Evolutionary conservation across 1,140 invertebrate species (phyloP), one percentile per base, ranked within the genome.

Genomic region (Eciton burchellii): DNA sequence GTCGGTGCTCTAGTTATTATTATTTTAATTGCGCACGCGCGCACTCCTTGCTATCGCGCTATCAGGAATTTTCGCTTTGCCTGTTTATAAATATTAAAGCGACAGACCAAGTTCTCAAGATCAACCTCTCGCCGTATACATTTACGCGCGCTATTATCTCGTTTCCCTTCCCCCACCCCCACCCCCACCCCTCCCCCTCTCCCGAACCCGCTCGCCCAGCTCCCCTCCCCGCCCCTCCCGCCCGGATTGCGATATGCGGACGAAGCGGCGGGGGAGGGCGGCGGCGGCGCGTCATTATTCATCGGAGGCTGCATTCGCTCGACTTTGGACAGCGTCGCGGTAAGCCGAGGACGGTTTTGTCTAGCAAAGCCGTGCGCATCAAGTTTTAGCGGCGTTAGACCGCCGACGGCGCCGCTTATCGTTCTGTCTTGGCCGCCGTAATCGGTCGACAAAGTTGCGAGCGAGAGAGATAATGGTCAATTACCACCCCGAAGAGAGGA

Each of bases 81-180:
- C 41, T 49, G 19, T 77, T 12, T 19, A 77, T 77, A 14, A 77
- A 77, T 77, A 77, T 66, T 56, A 29, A 77, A 68, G n/a, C n/a
- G n/a, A 77, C 26, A 29, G 49, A 21, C 8, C 35, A n/a, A n/a
- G 16, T n/a, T 77, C 6, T 2, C 74, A 56, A 76, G 73, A 76
- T 65, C 47, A 54, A 76, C 29, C 29, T 76, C 29, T 76, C 3
- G 4, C 21, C 14, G 6, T 12, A 41, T 12, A 24, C 21, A 21
- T 12, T 11, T n/a, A 24, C 8, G n/a, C 52, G n/a, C 5, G n/a
- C 3, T 26, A 60, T 35, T 62, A 60, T 65, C 45, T 65, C 45
- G 19, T 76, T 65, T 16, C 41, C 29, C 63, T n/a, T n/a, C n/a
- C n/a, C n/a, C n/a, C n/a, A n/a, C n/a, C n/a, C n/a, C n/a, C n/a